A percentile compares a stretch with the other conserved stretches of the same genome.
Evolutionary conservation across 2,888 invertebrate genomes (phyloP).

Genomic region (Sinohyriopsis cumingii): DNA sequence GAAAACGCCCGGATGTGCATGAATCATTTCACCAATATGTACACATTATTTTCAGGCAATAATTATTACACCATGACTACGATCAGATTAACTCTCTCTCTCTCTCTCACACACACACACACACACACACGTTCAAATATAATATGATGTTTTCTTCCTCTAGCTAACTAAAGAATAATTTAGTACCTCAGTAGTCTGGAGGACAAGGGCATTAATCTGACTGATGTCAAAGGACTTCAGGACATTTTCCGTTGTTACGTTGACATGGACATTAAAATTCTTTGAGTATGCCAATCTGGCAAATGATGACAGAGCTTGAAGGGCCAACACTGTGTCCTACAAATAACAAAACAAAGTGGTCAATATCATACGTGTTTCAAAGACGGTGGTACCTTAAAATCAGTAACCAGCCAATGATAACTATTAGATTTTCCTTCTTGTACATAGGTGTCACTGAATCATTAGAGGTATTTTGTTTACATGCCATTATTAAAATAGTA

Average conservation of each 20-base stretch:
- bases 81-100: too few species aligned
- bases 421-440: neutral
- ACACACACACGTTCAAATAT: too few species aligned
- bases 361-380: neutral
- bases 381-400: neutral
- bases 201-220: constrained; percentile 63
- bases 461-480: too few species aligned
- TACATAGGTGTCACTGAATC: neutral
- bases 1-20: too few species aligned
- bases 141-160: too few species aligned
- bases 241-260: constrained; percentile 40
- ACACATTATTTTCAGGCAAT: too few species aligned
- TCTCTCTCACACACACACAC: too few species aligned
- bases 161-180: too few species aligned
- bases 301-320: constrained; percentile 70
- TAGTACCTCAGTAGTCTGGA: constrained; percentile 65
- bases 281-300: constrained; percentile 57
- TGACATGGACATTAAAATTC: constrained; percentile 52
- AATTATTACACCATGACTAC: too few species aligned
- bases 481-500: too few species aligned
- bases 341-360: constrained; percentile 9
- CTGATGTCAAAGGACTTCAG: constrained; percentile 55
- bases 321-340: constrained; percentile 71
- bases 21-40: too few species aligned
- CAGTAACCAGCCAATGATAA: neutral